Percentiles rank a stretch among this genome's conserved stretches.
These are phyloP conservation scores for Volucella inanis DNA, from an alignment of 2,888 invertebrate species.

Conservation along the genomic window DNA sequence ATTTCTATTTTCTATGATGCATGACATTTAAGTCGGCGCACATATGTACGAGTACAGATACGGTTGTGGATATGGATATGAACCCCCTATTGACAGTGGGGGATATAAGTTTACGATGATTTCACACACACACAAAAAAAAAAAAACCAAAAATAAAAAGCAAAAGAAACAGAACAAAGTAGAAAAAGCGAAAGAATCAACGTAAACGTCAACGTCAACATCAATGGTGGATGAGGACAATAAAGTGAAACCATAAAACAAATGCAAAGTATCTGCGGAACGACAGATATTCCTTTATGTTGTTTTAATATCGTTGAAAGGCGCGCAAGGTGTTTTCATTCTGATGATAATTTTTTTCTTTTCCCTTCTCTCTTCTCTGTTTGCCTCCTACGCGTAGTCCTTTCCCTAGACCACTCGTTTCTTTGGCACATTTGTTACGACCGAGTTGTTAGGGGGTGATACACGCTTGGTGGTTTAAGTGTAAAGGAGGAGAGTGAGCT, in stretches of 20 bases:
- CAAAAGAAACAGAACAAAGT: too few species aligned
- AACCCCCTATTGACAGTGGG: background rate
- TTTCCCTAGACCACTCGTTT: background rate
- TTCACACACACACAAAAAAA: constrained; percentile 12
- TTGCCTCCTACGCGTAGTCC: background rate
- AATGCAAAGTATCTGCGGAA: constrained; percentile 73
- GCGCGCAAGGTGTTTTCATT: constrained; percentile 68
- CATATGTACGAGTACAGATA: background rate
- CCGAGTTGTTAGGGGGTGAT: background rate
- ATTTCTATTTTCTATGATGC: constrained; percentile 67
- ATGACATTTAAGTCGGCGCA: constrained; percentile 47
- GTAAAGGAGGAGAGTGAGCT: background rate
- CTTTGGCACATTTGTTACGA: background rate
- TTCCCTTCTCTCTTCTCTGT: background rate
- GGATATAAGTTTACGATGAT: constrained; percentile 49
- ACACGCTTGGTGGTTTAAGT: background rate
- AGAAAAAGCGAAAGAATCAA: background rate
- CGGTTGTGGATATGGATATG: background rate
- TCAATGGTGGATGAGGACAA: constrained; percentile 28
- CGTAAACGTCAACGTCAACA: background rate
- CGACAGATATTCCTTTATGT: constrained; percentile 67
- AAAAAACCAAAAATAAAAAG: background rate
- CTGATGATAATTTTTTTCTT: constrained; percentile 53
- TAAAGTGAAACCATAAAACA: constrained; percentile 65
- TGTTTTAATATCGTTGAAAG: constrained; percentile 65